These are phyloP conservation scores for Tribolium madens DNA, from an alignment of 1,140 invertebrate genomes.

Conservation along the genomic window DNA sequence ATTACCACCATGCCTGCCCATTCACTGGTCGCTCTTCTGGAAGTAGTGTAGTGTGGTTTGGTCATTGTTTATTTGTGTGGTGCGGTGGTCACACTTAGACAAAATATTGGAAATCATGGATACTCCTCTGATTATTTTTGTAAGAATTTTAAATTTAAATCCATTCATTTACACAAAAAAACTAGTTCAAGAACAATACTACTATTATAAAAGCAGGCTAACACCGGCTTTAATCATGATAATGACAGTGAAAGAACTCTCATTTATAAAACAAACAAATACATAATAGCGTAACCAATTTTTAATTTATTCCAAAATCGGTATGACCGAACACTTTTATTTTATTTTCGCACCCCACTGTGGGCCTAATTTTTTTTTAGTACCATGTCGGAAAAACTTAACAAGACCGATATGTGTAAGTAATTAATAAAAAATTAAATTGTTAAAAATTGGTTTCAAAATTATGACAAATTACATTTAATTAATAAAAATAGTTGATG, in stretches of 20 bases:
- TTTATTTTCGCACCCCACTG: no score
- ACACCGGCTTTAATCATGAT: neutral
- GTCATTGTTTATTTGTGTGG: neutral
- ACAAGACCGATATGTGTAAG: neutral
- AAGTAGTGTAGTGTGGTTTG: constrained; percentile 22
- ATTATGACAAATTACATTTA: no score
- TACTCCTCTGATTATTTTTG: neutral
- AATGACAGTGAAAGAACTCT: neutral
- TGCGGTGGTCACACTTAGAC: neutral
- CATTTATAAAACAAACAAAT: neutral
- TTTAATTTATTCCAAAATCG: neutral
- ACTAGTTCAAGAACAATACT: neutral
- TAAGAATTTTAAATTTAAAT: neutral
- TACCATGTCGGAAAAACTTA: neutral
- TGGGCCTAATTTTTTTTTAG: no score
- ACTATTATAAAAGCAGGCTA: neutral
- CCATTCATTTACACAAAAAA: neutral
- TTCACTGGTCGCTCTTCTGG: constrained; percentile 16
- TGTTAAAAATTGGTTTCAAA: no score
- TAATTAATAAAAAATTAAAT: neutral
- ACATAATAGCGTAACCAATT: neutral
- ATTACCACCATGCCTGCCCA: constrained; percentile 15
- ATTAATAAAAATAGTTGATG: no score
- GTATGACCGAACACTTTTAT: neutral
- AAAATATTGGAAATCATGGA: constrained; percentile 6